Evolutionary conservation across 2,113 vertebrate species (phyloP).

Genomic region (Lathamus discolor): DNA sequence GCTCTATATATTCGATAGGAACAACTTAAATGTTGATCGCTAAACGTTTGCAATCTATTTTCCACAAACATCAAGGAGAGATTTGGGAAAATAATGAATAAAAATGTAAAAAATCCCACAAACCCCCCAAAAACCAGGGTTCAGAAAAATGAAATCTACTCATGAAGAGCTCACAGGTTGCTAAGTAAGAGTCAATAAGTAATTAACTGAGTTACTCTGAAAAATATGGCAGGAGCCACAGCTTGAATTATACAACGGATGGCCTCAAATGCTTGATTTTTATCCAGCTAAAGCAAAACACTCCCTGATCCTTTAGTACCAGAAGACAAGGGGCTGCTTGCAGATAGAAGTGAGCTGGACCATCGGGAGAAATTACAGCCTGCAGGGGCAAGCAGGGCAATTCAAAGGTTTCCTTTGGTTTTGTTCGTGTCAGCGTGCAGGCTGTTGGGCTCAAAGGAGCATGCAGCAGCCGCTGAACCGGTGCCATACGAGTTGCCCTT

Average conservation of each 20-base stretch:
- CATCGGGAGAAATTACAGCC: background rate
- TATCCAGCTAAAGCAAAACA: background rate
- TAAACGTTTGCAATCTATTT: background rate
- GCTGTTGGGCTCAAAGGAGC: background rate
- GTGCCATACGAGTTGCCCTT: accelerated
- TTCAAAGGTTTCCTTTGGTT: background rate
- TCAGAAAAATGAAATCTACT: background rate
- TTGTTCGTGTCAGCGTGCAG: background rate
- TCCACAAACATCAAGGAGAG: background rate
- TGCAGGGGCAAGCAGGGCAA: background rate
- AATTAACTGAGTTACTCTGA: background rate
- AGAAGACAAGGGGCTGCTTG: background rate
- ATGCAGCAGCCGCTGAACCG: background rate
- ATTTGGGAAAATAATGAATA: background rate
- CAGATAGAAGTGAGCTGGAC: background rate
- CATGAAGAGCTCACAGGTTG: background rate
- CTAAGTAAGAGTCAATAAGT: background rate
- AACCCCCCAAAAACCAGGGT: background rate
- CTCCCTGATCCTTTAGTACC: background rate
- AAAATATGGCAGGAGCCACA: background rate
- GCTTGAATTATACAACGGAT: background rate
- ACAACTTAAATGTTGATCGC: background rate
- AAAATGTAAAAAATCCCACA: background rate
- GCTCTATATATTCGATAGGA: background rate
- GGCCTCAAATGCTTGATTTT: background rate